Percentiles rank a stretch among this genome's conserved stretches.
These are phyloP conservation scores for Acronicta aceris DNA, from an alignment of 2,888 invertebrate genomes.

Conservation along the genomic window DNA sequence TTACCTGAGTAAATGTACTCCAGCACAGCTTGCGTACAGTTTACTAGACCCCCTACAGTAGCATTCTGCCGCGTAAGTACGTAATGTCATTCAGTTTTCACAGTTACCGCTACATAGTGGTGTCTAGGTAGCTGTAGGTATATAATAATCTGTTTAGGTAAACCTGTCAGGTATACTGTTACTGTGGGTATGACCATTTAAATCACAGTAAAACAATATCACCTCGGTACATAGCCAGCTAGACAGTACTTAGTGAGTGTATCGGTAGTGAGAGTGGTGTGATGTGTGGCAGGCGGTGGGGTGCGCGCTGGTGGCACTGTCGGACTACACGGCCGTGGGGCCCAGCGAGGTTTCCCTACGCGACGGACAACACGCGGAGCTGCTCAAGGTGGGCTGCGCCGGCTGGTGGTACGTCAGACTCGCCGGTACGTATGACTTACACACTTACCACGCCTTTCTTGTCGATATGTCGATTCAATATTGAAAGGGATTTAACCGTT, in stretches of 20 bases:
- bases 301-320: constrained; percentile 95
- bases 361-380: constrained; percentile 96
- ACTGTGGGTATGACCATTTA: background rate
- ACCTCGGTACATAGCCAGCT: constrained; percentile 18
- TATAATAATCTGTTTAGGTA: background rate
- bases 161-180: background rate
- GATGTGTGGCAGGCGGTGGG: constrained; percentile 89
- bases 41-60: no score
- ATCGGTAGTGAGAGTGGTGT: constrained; percentile 27
- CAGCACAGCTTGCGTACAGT: no score
- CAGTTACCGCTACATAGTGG: background rate
- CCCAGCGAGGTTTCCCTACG: constrained; percentile 96
- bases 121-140: background rate
- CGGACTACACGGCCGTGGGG: constrained; percentile 97
- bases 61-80: no score
- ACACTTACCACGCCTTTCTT: no score
- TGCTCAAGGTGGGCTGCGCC: constrained; percentile 97
- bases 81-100: no score
- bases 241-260: constrained; percentile 10
- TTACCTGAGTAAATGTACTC: no score
- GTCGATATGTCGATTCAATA: no score
- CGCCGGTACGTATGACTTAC: constrained; percentile 89
- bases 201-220: constrained; percentile 25
- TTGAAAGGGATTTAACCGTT: no score
- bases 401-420: constrained; percentile 99